Conservation (phyloP, 2,888 invertebrate genomes). For the Epinotia ramella region DNA sequence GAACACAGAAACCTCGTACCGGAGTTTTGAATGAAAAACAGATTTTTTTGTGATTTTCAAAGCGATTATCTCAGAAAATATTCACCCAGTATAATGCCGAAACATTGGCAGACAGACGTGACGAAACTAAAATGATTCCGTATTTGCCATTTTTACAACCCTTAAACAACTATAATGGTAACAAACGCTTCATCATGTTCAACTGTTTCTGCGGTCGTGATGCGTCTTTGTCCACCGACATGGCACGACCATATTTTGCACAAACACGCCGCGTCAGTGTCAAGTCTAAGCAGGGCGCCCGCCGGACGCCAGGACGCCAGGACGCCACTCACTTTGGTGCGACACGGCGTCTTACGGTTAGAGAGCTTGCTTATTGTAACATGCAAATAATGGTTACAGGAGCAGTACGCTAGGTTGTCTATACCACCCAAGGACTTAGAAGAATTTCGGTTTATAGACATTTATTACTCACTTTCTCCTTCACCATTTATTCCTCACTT, state of each 20-base stretch:
- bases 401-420: not conserved
- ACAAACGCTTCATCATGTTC: not conserved
- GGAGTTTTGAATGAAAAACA: too few relatives aligned
- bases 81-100: too few relatives aligned
- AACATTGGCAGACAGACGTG: too few relatives aligned
- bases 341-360: conserved; percentile 50
- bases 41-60: too few relatives aligned
- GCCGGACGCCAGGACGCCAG: conserved; percentile 54
- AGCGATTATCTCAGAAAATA: too few relatives aligned
- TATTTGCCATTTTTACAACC: too few relatives aligned
- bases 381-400: not conserved
- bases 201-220: not conserved
- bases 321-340: conserved; percentile 56
- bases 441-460: too few relatives aligned
- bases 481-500: too few relatives aligned
- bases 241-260: not conserved
- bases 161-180: not conserved
- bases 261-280: conserved; percentile 18
- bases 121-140: too few relatives aligned
- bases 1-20: too few relatives aligned
- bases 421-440: not conserved
- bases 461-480: too few relatives aligned
- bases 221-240: not conserved
- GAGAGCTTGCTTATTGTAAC: conserved; percentile 8
- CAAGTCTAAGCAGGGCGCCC: conserved; percentile 32